Base-by-base conservation (phyloP, 2,888 invertebrate genomes). In the Baccha elongata region DNA sequence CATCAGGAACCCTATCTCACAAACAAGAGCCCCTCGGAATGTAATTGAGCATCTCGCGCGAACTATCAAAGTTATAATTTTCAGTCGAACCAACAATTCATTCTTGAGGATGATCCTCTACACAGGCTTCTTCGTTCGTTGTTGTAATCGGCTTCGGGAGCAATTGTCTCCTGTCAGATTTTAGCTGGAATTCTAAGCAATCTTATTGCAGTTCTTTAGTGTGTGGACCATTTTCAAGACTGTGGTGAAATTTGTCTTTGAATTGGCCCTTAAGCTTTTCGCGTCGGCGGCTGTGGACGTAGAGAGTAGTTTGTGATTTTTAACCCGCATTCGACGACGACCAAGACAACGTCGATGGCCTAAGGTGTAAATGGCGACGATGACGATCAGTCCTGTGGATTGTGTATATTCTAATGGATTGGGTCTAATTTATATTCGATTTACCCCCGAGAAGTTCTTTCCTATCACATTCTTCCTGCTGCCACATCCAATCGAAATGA, bases 281-380 rank as follows among this genome's bases (percentile, higher is more conserved):
- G 35, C 42, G 17, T 48, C 19, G 55, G 52, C n/a, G n/a, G 8
- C 60, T 21, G 50, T 19, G 21, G 7, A 17, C 44, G n/a, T n/a
- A n/a, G n/a, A 4, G 50, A 2, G 15, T 50, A 46, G 48, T n/a
- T 79, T 55, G 17, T 17, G 48, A 40, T 71, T 17, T 42, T 1
- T 3, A 11, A 0, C n/a, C n/a, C n/a, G 7, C 19, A 15, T 17
- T 13, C 21, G n/a, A n/a, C 3, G 17, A 11, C n/a, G n/a, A 35
- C 19, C 26, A 42, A 23, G 60, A 48, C 53, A 52, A 76, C 65
- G 52, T 60, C 75, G 58, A 67, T 75, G 46, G 75, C 81, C 76
- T 42, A 44, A 81, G 76, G 71, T 69, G 76, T 52, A 71, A 81
- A 76, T 81, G 81, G 76, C 75, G 69, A 81, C 81, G 81, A 71